Base-by-base conservation (phyloP, 2,113 vertebrate genomes). In the Spilogale gracilis region DNA sequence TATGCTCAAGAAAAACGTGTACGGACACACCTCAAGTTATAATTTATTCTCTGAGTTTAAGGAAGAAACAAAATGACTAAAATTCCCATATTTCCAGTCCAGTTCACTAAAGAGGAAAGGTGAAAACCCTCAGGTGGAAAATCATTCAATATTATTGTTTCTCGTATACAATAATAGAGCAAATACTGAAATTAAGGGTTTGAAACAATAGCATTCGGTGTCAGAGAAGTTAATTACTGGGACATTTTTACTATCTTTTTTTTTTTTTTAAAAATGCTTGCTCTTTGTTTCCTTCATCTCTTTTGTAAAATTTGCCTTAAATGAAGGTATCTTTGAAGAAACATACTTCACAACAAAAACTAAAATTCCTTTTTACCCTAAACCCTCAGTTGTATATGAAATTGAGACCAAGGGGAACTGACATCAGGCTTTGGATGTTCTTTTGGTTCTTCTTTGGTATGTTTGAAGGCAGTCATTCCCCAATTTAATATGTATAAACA, bases 51-150 rank as follows among this genome's bases (percentile, higher is more conserved):
- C 86, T 71, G 71, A 65, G 67, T 96, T 78, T 95, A 84, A 92
- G 38, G 63, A 73, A 87, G 69, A 94, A 94, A 61, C 21, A 82
- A 81, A 97, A 94, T n/a, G 50, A 67, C 48, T n/a, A n/a, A 83
- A 83, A 27, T 43, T 38, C 23, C 58, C 63, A 3, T 21, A 43
- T 45, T 87, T 71, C 92, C 2, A 83, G 9, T 45, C 60, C 21
- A 50, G 9, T 71, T 65, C 18, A 88, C 48, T 88, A 30, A 61
- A 56, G 27, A n/a, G 9, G 7, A 17, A 91, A 90, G 56, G 67
- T 1, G 4, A 84, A 87, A 94, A 81, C 7, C 0, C 30, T 88
- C 25, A 8, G 3, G 12, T 54, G 12, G 48, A 74, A 94, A 92
- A 54, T 45, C 6, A 18, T 23, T 89, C 45, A 71, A 17, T 76